Evolutionary conservation across 2,113 vertebrate species (phyloP).

Genomic region (Grammomys surdaster): DNA sequence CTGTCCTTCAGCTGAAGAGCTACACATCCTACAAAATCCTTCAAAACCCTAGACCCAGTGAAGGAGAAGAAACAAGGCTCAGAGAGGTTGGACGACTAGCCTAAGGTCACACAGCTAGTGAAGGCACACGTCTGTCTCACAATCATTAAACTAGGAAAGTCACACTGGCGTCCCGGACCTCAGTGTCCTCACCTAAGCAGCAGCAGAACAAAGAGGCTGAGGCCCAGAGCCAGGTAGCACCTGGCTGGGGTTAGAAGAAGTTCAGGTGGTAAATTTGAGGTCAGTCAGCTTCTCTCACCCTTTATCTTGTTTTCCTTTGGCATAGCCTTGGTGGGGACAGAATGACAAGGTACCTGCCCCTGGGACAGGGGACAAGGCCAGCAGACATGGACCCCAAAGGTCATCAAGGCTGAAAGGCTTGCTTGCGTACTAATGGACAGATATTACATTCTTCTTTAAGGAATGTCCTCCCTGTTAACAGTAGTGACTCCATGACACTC

Average conservation of each 20-base stretch:
- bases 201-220: background rate
- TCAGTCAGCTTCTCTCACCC: background rate
- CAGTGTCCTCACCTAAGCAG: background rate
- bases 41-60: background rate
- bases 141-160: background rate
- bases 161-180: background rate
- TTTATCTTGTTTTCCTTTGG: background rate
- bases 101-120: background rate
- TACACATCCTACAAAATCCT: background rate
- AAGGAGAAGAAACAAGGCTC: background rate
- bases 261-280: background rate
- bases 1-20: background rate
- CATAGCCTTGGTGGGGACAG: too few relatives aligned
- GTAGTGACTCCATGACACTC: too few relatives aligned
- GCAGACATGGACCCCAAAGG: too few relatives aligned
- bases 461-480: too few relatives aligned
- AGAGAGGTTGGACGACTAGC: background rate
- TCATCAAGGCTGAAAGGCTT: too few relatives aligned
- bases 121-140: background rate
- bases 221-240: background rate
- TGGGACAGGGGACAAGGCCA: too few relatives aligned
- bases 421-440: too few relatives aligned
- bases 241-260: background rate
- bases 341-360: too few relatives aligned
- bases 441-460: too few relatives aligned